Evolutionary conservation across 2,888 invertebrate genomes (phyloP).

Genomic region (Cerceris ruficornis): DNA sequence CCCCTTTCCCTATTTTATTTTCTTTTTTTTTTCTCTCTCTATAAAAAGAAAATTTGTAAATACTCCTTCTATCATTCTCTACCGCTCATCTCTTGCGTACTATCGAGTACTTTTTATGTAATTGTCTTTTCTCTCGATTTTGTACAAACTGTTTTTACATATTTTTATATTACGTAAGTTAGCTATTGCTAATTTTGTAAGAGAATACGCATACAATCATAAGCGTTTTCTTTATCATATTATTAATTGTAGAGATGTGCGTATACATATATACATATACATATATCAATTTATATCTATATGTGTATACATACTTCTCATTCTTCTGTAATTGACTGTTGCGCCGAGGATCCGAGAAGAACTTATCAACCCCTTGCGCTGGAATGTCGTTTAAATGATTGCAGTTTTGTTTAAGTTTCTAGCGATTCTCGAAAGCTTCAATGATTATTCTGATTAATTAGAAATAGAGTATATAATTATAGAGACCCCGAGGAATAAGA

Average conservation of each 20-base stretch:
- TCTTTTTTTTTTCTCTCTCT: constrained; percentile 24
- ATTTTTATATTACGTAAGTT: constrained; percentile 73
- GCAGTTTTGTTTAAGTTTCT: no score
- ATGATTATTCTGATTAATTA: no score
- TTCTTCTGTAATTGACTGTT: constrained; percentile 68
- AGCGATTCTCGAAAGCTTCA: no score
- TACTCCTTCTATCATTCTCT: constrained; percentile 67
- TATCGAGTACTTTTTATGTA: constrained; percentile 73
- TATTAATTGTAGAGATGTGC: constrained; percentile 54
- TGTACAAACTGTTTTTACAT: constrained; percentile 81
- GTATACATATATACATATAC: constrained; percentile 39
- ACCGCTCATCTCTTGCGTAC: constrained; percentile 62
- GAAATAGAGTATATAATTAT: no score
- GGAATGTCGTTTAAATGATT: no score
- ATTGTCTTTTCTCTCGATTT: constrained; percentile 78
- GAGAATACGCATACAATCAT: constrained; percentile 70
- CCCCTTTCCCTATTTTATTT: not conserved
- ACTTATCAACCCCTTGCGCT: constrained; percentile 45
- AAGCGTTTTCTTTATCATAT: constrained; percentile 70
- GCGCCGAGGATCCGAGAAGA: constrained; percentile 62
- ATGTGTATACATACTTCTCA: constrained; percentile 18
- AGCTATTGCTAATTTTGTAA: constrained; percentile 70
- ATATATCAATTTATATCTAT: constrained; percentile 32
- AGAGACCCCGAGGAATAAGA: no score
- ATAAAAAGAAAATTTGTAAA: constrained; percentile 69